Percentiles rank a stretch among this genome's conserved stretches.
Conservation (phyloP, 2,113 vertebrate genomes). For the Scytalopus superciliaris region DNA sequence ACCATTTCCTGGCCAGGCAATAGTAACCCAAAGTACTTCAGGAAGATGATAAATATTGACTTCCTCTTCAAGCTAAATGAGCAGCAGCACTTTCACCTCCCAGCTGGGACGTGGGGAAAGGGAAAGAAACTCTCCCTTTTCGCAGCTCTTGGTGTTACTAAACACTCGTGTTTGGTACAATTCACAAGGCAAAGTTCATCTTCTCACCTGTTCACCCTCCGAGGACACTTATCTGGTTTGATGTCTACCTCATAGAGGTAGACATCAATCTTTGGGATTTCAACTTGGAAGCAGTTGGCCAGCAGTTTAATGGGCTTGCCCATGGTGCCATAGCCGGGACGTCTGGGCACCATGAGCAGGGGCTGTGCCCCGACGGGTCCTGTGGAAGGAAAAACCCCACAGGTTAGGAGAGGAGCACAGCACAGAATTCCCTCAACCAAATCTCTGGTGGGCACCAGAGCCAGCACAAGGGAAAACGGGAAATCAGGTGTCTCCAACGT, state of each 20-base stretch:
- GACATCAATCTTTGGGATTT: slow-evolving; percentile 99
- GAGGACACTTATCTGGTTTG: slow-evolving; percentile 99
- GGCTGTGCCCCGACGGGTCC: slow-evolving; percentile 98
- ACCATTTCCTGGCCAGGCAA: background rate
- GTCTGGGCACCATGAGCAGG: slow-evolving; percentile 96
- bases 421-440: background rate
- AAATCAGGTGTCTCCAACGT: background rate
- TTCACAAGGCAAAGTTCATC: background rate
- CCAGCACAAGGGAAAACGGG: background rate
- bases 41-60: background rate
- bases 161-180: rapidly evolving
- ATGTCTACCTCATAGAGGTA: slow-evolving; percentile 99
- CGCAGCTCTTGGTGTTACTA: background rate
- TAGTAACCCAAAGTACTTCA: background rate
- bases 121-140: background rate
- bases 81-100: slow-evolving; percentile 23
- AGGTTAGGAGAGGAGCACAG: background rate
- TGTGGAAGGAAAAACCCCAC: slow-evolving; percentile 15
- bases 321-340: slow-evolving; percentile 99
- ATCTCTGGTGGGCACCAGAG: background rate
- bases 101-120: background rate
- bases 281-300: slow-evolving; percentile 99
- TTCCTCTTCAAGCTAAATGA: background rate
- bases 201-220: slow-evolving; percentile 94
- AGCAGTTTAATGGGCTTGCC: slow-evolving; percentile 99